phyloP scores from a whole-genome alignment of 2,888 invertebrate species.

The Lasioglossum villosulum region DNA sequence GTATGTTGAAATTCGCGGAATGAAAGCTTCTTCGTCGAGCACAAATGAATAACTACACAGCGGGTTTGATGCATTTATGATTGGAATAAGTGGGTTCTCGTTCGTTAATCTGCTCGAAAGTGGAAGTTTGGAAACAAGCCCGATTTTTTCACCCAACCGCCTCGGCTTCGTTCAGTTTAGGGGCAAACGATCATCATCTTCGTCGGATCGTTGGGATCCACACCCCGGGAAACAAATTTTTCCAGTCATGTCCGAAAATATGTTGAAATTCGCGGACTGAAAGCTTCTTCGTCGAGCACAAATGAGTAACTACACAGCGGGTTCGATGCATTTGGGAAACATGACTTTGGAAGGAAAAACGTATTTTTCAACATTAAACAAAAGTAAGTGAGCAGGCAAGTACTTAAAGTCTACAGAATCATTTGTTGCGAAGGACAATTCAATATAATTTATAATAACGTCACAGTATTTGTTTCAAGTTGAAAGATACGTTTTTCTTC shows the following conservation, averaged over 20 bases:
- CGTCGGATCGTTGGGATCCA: neutral
- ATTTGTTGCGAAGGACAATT: too few relatives aligned
- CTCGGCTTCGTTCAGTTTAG: neutral
- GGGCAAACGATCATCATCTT: neutral
- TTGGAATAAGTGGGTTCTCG: conserved; percentile 15
- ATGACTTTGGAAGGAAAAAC: too few relatives aligned
- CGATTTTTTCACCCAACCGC: conserved; percentile 4
- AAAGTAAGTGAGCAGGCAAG: too few relatives aligned
- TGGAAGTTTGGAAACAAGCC: conserved; percentile 46
- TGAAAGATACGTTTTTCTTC: too few relatives aligned
- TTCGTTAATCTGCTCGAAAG: conserved; percentile 61
- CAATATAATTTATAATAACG: too few relatives aligned
- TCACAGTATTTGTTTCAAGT: too few relatives aligned
- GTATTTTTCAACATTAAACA: too few relatives aligned
- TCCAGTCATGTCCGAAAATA: neutral
- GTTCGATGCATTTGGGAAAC: too few relatives aligned
- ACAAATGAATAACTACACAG: too few relatives aligned
- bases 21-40: neutral
- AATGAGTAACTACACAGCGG: too few relatives aligned
- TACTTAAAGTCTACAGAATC: too few relatives aligned
- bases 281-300: neutral
- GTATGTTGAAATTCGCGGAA: neutral
- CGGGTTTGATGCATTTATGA: too few relatives aligned
- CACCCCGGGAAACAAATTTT: neutral
- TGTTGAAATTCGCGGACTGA: neutral